Base-by-base conservation (phyloP, 2,797 vertebrate genomes). In the Cyclura pinguis region DNA sequence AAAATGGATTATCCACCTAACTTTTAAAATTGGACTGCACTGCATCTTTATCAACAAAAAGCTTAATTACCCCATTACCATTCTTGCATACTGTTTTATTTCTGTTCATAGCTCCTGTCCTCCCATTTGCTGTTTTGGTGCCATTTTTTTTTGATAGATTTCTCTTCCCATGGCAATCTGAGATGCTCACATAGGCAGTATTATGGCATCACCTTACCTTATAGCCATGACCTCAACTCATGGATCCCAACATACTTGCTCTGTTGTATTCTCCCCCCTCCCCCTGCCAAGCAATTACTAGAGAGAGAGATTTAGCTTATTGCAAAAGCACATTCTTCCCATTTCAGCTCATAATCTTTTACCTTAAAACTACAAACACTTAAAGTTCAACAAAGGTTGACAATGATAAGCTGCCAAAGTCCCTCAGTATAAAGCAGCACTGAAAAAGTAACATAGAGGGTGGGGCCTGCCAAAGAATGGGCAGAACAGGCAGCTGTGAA, bases 401-500 rank as follows among this genome's bases (percentile, higher is more conserved):
- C 96, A 96, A 96, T 96, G 96, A 96, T 96, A 97, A 96, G 96
- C 96, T 96, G 97, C 96, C n/a, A 97, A 96, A 96, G 96, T 96
- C 96, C 96, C 97, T 97, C 96, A 97, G 97, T 96, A 97, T 96
- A 96, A 97, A 96, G 97, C 96, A 96, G 97, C 96, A 97, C 97
- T 97, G 97, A 95, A 96, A 55, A 55, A 69, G 73, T 95, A 97
- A 96, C 91, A 95, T 92, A 95, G 95, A 84, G 92, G 93, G 92
- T 92, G 91, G 91, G 95, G 93, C 92, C 88, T 94, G 95, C 92
- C 50, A n/a, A 67, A 42, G 38, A 81, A 95, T 95, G 95, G 93
- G 94, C 80, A 92, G 47, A 94, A 93, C 84, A 91, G 91, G 95
- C 96, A 92, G 94, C 93, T 93, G 91, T 95, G 94, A 93, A 72